Conservation (phyloP, 2,888 invertebrate species). For the Leptopilina syphax region DNA sequence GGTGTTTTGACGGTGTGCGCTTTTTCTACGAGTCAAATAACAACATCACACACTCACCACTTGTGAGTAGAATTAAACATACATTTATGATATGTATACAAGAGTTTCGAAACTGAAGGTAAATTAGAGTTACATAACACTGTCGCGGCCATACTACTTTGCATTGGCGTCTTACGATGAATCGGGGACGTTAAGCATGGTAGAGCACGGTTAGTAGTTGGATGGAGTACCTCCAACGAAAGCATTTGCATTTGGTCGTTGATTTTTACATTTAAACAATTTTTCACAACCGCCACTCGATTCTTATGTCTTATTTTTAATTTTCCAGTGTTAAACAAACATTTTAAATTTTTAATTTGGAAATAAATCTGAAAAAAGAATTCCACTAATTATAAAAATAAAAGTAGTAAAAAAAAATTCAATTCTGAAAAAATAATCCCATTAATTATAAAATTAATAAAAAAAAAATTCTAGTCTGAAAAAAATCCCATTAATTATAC, state of each 20-base stretch:
- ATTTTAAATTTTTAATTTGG: too few species aligned
- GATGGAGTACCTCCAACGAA: slow-evolving; percentile 23
- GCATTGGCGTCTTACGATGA: neutral
- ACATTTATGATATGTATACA: too few species aligned
- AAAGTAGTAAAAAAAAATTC: too few species aligned
- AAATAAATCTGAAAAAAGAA: too few species aligned
- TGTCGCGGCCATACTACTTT: slow-evolving; percentile 34
- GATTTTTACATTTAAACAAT: neutral
- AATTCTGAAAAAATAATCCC: too few species aligned
- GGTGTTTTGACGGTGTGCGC: neutral
- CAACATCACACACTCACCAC: neutral
- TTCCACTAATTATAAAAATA: too few species aligned
- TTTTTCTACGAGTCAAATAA: neutral
- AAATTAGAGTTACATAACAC: neutral
- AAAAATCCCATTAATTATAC: too few species aligned
- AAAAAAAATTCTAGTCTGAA: too few species aligned
- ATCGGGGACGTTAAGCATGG: slow-evolving; percentile 27
- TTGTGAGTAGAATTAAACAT: neutral
- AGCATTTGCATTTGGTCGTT: slow-evolving; percentile 34
- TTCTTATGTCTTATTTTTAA: too few species aligned
- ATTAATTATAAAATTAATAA: too few species aligned
- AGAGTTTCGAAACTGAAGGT: too few species aligned
- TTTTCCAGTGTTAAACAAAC: too few species aligned
- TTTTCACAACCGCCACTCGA: neutral
- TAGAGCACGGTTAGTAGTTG: slow-evolving; percentile 31